Evolutionary conservation across 1,140 invertebrate species (phyloP), one percentile per base, ranked within the genome.

Genomic region (Drosophila nigromelanica): DNA sequence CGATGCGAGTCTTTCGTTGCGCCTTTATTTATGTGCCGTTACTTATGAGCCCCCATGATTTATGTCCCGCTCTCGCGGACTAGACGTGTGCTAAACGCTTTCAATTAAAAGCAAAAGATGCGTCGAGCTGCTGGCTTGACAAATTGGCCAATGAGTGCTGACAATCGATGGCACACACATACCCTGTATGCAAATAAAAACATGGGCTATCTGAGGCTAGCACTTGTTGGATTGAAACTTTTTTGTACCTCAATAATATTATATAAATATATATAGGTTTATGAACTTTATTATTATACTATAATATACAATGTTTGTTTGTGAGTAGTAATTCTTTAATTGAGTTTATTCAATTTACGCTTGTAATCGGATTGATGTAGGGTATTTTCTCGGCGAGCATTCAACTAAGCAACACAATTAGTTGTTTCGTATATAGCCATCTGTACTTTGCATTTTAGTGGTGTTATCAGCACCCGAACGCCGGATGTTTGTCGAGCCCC

Each of bases 1-100:
- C 37, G 42, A 56, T 30, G 15, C 43, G 10, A 64, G 40, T 70
- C 78, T 81, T 72, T 74, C 74, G 75, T 50, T 66, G 70, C 71
- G 75, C 62, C 72, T 69, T 89, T 89, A 89, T 89, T 89, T 89
- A 89, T 89, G 85, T 89, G 83, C 76, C 83, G 83, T 89, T 89
- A 89, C 83, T 89, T 89, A 77, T 89, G 83, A 71, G 80, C 54
- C 37, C 30, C 45, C 64, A 89, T 89, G 83, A 89, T 89, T 89
- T 89, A 89, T 89, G 80, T 56, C 33, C 54, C 58, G 71, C 61
- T 68, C 64, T 52, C 56, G 64, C 35, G 54, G 59, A 56, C 69
- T 58, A 73, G 82, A 80, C 70, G 83, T 89, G 64, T 77, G 85
- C 69, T 89, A 89, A 89, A 89, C 67, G 83, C 58, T 83, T 73